Evolutionary conservation across 37 sponge, comb jelly and placozoan genomes (phyloP).

Genomic region (Amphimedon queenslandica): DNA sequence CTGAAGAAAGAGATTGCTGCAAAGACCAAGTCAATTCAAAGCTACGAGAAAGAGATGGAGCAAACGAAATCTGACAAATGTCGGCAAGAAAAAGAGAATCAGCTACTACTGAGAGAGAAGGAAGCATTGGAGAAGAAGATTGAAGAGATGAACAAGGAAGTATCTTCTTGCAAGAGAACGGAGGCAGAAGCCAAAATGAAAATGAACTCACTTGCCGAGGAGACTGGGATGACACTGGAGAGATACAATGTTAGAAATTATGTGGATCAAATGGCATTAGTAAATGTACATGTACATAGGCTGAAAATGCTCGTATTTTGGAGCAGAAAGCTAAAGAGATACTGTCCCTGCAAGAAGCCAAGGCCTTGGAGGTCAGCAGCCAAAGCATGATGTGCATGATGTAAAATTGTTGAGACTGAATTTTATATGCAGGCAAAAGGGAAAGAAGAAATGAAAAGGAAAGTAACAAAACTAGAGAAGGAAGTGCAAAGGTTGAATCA

Average conservation of each 20-base stretch:
- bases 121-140: neutral
- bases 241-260: constrained; percentile 41
- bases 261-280: no score
- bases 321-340: constrained; percentile 33
- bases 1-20: constrained; percentile 2
- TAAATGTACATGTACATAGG: no score
- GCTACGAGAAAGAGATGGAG: constrained; percentile 8
- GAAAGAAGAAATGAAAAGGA: neutral
- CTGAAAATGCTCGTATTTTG: constrained; percentile 42
- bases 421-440: no score
- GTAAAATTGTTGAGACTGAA: no score
- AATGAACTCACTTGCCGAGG: constrained; percentile 10
- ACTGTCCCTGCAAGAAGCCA: constrained; percentile 16
- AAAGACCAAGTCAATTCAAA: neutral
- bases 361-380: neutral
- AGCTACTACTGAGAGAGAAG: neutral
- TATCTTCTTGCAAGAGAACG: no score
- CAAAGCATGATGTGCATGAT: no score
- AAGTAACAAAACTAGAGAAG: neutral
- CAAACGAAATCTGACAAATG: neutral
- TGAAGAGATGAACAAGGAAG: neutral
- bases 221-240: constrained; percentile 36
- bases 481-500: neutral
- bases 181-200: neutral
- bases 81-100: neutral